phyloP scores from a whole-genome alignment of 2,113 vertebrate species.

The Pica pica region DNA sequence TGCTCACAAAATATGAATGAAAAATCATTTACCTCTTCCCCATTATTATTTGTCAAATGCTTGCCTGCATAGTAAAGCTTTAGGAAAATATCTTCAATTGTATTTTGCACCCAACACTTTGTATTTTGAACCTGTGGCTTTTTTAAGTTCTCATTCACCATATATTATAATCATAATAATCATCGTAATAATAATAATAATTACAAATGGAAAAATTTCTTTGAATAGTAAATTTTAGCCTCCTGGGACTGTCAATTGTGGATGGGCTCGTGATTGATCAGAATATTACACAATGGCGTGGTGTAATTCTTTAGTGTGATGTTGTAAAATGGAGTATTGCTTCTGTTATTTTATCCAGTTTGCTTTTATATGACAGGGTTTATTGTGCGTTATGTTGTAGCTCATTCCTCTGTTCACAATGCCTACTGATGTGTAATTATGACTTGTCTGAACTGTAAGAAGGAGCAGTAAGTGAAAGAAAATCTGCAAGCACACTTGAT shows the following conservation, averaged over 20 bases:
- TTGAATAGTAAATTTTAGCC: slow-evolving; percentile 75
- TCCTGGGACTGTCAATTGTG: slow-evolving; percentile 75
- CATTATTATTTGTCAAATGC: slow-evolving; percentile 59
- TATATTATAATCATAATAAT: slow-evolving; percentile 68
- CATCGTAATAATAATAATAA: slow-evolving; percentile 63
- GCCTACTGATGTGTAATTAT: slow-evolving; percentile 94
- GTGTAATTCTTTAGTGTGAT: slow-evolving; percentile 84
- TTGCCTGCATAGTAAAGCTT: slow-evolving; percentile 49
- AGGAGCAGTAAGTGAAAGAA: slow-evolving; percentile 84
- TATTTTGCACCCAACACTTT: slow-evolving; percentile 51
- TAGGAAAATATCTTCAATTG: slow-evolving; percentile 69
- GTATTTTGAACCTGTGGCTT: slow-evolving; percentile 69
- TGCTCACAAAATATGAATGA: slow-evolving; percentile 72
- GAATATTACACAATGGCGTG: slow-evolving; percentile 78
- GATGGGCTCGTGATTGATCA: slow-evolving; percentile 82
- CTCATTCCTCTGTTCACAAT: slow-evolving; percentile 85
- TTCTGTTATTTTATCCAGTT: slow-evolving; percentile 91
- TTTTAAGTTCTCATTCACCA: slow-evolving; percentile 52
- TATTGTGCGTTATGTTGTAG: slow-evolving; percentile 92
- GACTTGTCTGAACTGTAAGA: slow-evolving; percentile 89
- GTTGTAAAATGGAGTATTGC: slow-evolving; percentile 85
- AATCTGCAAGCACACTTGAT: slow-evolving; percentile 88
- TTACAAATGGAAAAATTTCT: slow-evolving; percentile 66
- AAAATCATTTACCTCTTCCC: slow-evolving; percentile 56
- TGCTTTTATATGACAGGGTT: slow-evolving; percentile 93